Percentiles rank a stretch among this genome's conserved stretches.
These are phyloP conservation scores for Plecturocebus donacophilus DNA, from an alignment of 2,113 vertebrate genomes.

Conservation along the genomic window DNA sequence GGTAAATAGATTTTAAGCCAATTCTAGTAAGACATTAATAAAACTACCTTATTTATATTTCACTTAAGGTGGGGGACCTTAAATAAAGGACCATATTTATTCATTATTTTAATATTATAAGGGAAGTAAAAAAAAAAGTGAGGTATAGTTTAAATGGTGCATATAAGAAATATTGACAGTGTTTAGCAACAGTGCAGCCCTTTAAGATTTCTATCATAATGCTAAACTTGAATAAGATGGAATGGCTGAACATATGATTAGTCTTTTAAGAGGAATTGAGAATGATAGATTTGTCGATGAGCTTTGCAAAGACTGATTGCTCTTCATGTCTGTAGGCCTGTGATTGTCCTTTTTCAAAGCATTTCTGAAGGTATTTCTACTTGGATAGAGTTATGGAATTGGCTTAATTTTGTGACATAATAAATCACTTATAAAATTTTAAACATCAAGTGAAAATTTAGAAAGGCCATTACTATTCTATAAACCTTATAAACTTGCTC, in stretches of 20 bases:
- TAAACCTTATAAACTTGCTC: conserved; percentile 9
- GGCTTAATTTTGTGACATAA: conserved; percentile 57
- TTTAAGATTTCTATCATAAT: conserved; percentile 52
- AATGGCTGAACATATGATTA: conserved; percentile 54
- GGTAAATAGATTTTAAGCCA: conserved; percentile 78
- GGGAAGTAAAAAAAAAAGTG: conserved; percentile 50
- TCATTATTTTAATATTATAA: conserved; percentile 76
- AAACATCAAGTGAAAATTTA: conserved; percentile 68
- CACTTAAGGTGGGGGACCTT: conserved; percentile 77
- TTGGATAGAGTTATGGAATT: conserved; percentile 48
- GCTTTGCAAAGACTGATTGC: conserved; percentile 32
- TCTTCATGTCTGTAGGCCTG: conserved; percentile 42
- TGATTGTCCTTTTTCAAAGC: conserved; percentile 53
- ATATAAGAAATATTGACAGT: background rate
- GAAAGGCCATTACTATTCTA: conserved; percentile 45
- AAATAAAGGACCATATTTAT: conserved; percentile 78
- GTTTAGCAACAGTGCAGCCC: conserved; percentile 39
- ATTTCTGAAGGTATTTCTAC: conserved; percentile 59
- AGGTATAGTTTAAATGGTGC: conserved; percentile 52
- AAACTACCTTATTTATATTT: conserved; percentile 76
- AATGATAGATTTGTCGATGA: conserved; percentile 32
- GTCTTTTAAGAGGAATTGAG: conserved; percentile 41
- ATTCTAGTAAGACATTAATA: conserved; percentile 68
- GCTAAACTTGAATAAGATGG: conserved; percentile 67
- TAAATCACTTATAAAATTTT: conserved; percentile 69